Conservation (phyloP, 1,140 invertebrate genomes). For the Bombus balteatus region DNA sequence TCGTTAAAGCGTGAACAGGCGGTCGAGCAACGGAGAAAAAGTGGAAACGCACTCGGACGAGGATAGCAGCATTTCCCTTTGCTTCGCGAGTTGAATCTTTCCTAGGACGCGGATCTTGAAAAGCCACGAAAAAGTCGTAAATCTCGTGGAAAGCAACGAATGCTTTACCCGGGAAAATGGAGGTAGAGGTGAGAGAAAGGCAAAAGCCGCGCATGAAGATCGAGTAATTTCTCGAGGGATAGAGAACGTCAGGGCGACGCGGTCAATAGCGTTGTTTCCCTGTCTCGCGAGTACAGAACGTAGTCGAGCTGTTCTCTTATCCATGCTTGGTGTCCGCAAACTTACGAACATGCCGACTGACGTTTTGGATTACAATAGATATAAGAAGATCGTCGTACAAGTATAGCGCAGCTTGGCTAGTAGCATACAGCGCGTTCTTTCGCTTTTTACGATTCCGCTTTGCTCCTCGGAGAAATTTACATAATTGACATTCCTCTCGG, state of each 20-base stretch:
- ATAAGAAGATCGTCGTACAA: too few relatives aligned
- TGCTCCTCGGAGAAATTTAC: constrained; percentile 11
- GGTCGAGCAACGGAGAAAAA: neutral
- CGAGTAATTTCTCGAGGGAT: constrained; percentile 62
- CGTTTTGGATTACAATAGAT: neutral
- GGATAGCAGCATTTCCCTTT: neutral
- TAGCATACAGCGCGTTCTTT: neutral
- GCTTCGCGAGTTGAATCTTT: neutral
- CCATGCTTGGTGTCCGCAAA: neutral
- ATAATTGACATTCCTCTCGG: constrained; percentile 34
- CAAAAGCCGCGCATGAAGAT: constrained; percentile 31
- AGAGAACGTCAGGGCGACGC: too few relatives aligned
- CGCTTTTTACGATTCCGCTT: constrained; percentile 9
- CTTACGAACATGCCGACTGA: neutral
- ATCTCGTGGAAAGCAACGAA: constrained; percentile 50
- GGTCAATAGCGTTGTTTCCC: constrained; percentile 6
- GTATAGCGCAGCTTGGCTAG: too few relatives aligned
- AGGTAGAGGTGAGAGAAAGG: neutral
- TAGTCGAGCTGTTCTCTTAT: neutral
- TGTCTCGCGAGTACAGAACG: neutral
- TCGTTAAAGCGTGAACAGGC: constrained; percentile 20
- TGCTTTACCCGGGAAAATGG: constrained; percentile 8
- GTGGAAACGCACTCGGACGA: neutral
- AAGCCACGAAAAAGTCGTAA: constrained; percentile 51
- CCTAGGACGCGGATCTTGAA: constrained; percentile 18